These are phyloP conservation scores for Stratiomys singularior DNA, from an alignment of 2,888 invertebrate species.

Conservation along the genomic window DNA sequence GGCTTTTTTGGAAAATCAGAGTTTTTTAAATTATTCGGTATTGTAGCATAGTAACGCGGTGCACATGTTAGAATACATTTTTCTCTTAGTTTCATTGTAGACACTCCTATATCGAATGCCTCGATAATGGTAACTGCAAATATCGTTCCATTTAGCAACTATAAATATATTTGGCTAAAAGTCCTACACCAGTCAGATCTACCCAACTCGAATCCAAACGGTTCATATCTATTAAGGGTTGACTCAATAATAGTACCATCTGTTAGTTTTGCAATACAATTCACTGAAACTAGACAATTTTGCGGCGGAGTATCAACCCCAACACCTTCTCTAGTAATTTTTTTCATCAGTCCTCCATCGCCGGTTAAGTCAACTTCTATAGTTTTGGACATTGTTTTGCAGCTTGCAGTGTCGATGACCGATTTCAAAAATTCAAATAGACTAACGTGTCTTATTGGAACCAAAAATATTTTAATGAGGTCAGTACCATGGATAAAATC, in stretches of 20 bases:
- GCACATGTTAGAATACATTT: conserved; percentile 84
- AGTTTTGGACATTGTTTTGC: conserved; percentile 25
- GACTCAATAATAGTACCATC: conserved; percentile 95
- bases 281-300: conserved; percentile 80
- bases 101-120: conserved; percentile 94
- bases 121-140: conserved; percentile 81
- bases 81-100: conserved; percentile 93
- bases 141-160: conserved; percentile 5
- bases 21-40: conserved; percentile 78
- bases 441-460: too few species aligned
- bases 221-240: conserved; percentile 82
- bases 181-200: conserved; percentile 65
- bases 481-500: too few species aligned
- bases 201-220: conserved; percentile 89
- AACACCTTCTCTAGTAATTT: conserved; percentile 71
- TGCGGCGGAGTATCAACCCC: conserved; percentile 77
- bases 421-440: too few species aligned
- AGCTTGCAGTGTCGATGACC: too few species aligned
- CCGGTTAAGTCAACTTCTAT: conserved; percentile 60
- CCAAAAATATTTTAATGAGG: too few species aligned
- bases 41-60: conserved; percentile 92
- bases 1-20: conserved; percentile 91
- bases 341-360: conserved; percentile 62
- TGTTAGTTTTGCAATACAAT: conserved; percentile 87
- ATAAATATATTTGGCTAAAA: background rate